Percentiles rank a stretch among this genome's conserved stretches.
phyloP scores from a whole-genome alignment of 2,797 vertebrate species.

The Acanthurus tractus region DNA sequence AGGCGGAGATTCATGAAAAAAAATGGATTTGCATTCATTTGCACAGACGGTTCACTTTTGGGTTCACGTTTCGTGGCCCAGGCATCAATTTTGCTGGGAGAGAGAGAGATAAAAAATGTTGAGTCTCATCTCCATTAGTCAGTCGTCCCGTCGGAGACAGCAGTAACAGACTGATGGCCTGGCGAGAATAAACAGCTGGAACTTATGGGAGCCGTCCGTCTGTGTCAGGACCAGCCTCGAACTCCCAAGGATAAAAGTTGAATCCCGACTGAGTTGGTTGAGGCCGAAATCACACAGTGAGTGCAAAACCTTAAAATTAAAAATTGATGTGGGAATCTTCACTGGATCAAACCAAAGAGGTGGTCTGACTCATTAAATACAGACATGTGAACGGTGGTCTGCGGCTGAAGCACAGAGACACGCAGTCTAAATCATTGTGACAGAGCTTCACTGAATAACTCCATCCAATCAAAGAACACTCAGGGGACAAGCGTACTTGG shows the following conservation, averaged over 20 bases:
- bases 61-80: conserved; percentile 60
- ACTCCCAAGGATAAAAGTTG: conserved; percentile 53
- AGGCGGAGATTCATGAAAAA: conserved; percentile 38
- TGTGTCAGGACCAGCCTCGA: conserved; percentile 65
- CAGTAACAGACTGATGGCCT: conserved; percentile 65
- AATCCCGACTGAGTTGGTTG: conserved; percentile 42
- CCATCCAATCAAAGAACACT: conserved; percentile 55
- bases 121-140: conserved; percentile 76
- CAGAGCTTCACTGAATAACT: conserved; percentile 35
- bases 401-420: conserved; percentile 22
- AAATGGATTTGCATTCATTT: conserved; percentile 65
- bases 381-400: conserved; percentile 15
- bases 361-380: conserved; percentile 10
- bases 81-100: conserved; percentile 66
- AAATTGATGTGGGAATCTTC: not conserved
- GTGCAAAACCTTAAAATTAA: not conserved
- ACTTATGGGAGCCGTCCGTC: conserved; percentile 72
- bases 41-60: conserved; percentile 61
- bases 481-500: conserved; percentile 25
- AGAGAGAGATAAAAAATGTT: conserved; percentile 62
- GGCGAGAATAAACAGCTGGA: conserved; percentile 77
- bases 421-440: conserved; percentile 42
- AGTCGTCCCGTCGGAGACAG: conserved; percentile 61
- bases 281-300: conserved; percentile 38
- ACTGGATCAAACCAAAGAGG: conserved; percentile 20